Conservation (phyloP, 2,888 invertebrate genomes). For the Oscheius onirici region DNA sequence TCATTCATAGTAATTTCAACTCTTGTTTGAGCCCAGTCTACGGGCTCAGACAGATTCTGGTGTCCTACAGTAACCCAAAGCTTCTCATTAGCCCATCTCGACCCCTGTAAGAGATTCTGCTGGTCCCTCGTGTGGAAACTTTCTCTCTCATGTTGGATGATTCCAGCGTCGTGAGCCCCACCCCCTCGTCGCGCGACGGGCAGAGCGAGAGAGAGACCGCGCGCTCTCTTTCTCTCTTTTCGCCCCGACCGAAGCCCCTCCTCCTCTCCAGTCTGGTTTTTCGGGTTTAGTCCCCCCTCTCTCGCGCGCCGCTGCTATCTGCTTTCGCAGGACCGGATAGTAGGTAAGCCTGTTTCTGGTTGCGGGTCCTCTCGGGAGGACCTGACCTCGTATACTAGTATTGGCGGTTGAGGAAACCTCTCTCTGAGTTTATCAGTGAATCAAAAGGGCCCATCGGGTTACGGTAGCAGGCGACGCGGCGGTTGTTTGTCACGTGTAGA, state of each 20-base stretch:
- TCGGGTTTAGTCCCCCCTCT: slow-evolving; percentile 38
- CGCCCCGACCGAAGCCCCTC: slow-evolving; percentile 1
- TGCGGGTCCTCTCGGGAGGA: neutral
- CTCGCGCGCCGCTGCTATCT: slow-evolving; percentile 32
- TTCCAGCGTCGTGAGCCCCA: neutral
- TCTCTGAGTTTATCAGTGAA: neutral
- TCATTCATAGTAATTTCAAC: too few relatives aligned
- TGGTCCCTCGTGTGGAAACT: neutral
- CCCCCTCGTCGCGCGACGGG: slow-evolving; percentile 7
- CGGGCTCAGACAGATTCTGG: too few relatives aligned
- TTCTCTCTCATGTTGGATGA: too few relatives aligned
- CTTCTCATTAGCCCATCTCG: too few relatives aligned
- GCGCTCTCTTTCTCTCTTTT: too few relatives aligned
- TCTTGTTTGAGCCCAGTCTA: too few relatives aligned
- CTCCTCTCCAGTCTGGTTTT: slow-evolving; percentile 40
- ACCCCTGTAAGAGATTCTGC: neutral
- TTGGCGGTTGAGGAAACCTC: too few relatives aligned
- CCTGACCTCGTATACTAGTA: too few relatives aligned
- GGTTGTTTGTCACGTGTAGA: slow-evolving; percentile 29
- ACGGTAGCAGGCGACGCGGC: too few relatives aligned
- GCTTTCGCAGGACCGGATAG: slow-evolving; percentile 34
- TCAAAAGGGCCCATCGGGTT: neutral
- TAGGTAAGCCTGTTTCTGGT: slow-evolving; percentile 34
- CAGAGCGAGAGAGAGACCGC: too few relatives aligned
- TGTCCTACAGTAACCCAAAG: too few relatives aligned